These are phyloP conservation scores for Henricia sp. DNA, from an alignment of 53 echinoderm and acorn worm genomes.

Conservation along the genomic window DNA sequence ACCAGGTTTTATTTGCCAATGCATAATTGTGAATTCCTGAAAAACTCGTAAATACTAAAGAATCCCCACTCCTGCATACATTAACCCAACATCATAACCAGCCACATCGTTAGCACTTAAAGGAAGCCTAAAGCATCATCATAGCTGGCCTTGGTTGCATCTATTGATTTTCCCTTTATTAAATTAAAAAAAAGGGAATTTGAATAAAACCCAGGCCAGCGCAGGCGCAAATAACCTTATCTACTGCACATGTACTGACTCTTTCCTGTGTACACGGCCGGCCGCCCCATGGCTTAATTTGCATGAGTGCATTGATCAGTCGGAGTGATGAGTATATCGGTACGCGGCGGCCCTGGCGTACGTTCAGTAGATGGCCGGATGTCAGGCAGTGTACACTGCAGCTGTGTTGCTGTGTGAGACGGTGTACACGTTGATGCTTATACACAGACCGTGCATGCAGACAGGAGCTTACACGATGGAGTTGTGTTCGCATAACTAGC, in stretches of 20 bases:
- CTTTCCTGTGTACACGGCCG: too few species aligned
- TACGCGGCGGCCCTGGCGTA: not conserved
- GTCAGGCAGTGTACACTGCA: not conserved
- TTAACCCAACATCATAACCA: not conserved
- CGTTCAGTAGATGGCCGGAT: not conserved
- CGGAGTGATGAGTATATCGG: not conserved
- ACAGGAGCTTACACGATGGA: slow-evolving; percentile 33
- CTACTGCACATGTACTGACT: not conserved
- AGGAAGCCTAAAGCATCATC: not conserved
- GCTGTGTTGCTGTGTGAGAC: too few species aligned
- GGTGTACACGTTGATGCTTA: not conserved
- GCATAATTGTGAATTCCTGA: too few species aligned
- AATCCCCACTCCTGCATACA: not conserved
- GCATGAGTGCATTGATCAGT: slow-evolving; percentile 43
- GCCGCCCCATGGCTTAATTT: slow-evolving; percentile 14
- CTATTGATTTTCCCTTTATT: slow-evolving; percentile 6
- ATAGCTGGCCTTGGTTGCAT: not conserved
- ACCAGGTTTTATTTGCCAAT: not conserved
- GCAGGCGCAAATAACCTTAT: slow-evolving; percentile 13
- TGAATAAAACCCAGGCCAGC: slow-evolving; percentile 14
- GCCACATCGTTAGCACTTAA: not conserved
- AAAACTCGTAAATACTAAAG: too few species aligned
- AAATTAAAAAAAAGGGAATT: not conserved
- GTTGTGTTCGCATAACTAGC: slow-evolving; percentile 49
- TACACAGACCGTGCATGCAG: too few species aligned